phyloP scores from a whole-genome alignment of 2,888 invertebrate genomes.

The Caenorhabditis sulstoni region DNA sequence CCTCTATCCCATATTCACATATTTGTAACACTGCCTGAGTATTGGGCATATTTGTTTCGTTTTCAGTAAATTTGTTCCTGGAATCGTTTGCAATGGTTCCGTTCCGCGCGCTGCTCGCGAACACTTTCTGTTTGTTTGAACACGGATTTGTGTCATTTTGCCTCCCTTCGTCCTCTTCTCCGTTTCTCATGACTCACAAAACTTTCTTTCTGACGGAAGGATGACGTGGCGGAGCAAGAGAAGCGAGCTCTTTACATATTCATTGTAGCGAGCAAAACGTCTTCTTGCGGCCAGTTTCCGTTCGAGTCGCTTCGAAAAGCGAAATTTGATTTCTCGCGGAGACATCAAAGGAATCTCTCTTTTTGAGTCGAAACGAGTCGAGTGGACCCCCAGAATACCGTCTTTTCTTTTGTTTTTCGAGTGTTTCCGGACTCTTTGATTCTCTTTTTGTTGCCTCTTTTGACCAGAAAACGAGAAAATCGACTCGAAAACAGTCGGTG shows the following conservation, averaged over 20 bases:
- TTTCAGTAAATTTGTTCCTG: not conserved
- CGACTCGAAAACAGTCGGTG: too few species aligned
- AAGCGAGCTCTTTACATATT: slow-evolving; percentile 27
- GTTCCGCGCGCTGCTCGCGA: not conserved
- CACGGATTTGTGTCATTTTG: slow-evolving; percentile 55
- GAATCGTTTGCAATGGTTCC: not conserved
- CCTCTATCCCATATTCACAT: not conserved
- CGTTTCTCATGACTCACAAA: slow-evolving; percentile 34
- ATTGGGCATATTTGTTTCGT: not conserved
- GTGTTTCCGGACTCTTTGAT: too few species aligned
- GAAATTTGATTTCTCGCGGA: slow-evolving; percentile 37
- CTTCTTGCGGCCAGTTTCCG: slow-evolving; percentile 47
- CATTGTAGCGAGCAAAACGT: slow-evolving; percentile 41
- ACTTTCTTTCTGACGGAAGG: not conserved
- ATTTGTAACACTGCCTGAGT: not conserved
- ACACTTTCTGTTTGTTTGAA: slow-evolving; percentile 30
- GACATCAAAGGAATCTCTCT: slow-evolving; percentile 24
- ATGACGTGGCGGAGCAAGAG: slow-evolving; percentile 4
- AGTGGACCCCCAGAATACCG: not conserved
- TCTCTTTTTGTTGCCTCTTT: too few species aligned
- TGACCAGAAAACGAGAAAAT: too few species aligned
- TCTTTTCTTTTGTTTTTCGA: too few species aligned
- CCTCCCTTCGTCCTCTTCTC: slow-evolving; percentile 1
- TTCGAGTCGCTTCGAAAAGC: not conserved
- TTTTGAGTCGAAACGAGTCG: slow-evolving; percentile 7